Percentiles rank a stretch among this genome's conserved stretches.
These are phyloP conservation scores for Chrysodeixis includens DNA, from an alignment of 2,888 invertebrate genomes.

Conservation along the genomic window DNA sequence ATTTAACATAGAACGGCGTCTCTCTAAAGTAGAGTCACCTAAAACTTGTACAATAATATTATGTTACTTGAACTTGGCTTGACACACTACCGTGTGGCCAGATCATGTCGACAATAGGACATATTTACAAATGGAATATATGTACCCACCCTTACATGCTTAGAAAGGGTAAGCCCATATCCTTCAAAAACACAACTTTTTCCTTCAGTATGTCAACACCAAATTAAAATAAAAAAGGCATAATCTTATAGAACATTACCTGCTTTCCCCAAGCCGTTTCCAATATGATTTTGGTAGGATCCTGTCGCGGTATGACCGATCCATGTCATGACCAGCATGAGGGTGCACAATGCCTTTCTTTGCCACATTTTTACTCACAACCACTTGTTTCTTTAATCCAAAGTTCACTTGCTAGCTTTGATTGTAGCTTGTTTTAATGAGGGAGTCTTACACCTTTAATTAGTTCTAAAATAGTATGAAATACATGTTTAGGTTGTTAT, in stretches of 20 bases:
- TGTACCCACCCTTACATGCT: no score
- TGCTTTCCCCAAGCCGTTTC: constrained; percentile 74
- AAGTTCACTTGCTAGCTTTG: constrained; percentile 29
- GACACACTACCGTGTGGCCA: no score
- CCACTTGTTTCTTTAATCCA: constrained; percentile 29
- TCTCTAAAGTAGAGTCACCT: no score
- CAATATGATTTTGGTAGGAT: constrained; percentile 69
- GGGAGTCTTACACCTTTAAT: constrained; percentile 55
- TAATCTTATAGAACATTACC: constrained; percentile 62
- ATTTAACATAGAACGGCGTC: no score
- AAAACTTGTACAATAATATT: no score
- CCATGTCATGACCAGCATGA: constrained; percentile 76
- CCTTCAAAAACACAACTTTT: no score
- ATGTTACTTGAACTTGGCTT: no score
- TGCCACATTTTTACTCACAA: constrained; percentile 70
- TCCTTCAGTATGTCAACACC: no score
- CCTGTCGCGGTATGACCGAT: constrained; percentile 77
- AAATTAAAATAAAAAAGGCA: no score
- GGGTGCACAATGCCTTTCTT: constrained; percentile 67
- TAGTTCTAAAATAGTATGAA: constrained; percentile 10
- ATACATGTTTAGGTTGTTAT: not conserved
- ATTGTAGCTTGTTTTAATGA: constrained; percentile 62
- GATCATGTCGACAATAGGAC: no score
- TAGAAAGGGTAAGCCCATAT: no score
- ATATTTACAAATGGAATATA: no score